Conservation (phyloP, 2,797 vertebrate species). For the Channa striata region DNA sequence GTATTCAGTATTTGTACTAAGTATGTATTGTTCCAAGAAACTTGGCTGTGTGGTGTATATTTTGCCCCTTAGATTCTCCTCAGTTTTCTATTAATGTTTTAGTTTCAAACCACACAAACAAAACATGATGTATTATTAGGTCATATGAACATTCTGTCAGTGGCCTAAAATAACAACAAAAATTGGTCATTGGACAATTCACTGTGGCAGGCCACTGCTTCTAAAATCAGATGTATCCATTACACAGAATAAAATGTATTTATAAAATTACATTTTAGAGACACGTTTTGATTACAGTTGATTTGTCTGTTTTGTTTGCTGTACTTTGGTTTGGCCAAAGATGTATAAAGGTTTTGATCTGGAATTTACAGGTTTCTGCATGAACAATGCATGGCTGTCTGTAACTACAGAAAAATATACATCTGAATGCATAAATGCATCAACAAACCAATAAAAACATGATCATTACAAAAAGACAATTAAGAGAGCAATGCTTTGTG, state of each 20-base stretch:
- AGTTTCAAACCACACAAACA: slow-evolving; percentile 13
- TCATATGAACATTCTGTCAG: slow-evolving; percentile 23
- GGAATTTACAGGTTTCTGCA: too few relatives aligned
- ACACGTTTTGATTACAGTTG: neutral
- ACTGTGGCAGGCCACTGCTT: slow-evolving; percentile 1
- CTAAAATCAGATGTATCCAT: slow-evolving; percentile 3
- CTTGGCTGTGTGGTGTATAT: neutral
- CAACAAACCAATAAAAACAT: too few relatives aligned
- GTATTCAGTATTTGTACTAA: neutral
- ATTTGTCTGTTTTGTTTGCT: too few relatives aligned
- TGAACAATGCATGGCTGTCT: too few relatives aligned
- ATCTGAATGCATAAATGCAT: too few relatives aligned
- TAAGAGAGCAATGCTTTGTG: neutral
- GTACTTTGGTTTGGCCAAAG: too few relatives aligned
- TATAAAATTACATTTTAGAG: neutral
- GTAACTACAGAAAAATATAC: too few relatives aligned
- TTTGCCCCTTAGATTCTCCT: neutral
- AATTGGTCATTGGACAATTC: neutral
- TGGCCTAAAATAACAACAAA: slow-evolving; percentile 9
- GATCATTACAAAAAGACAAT: too few relatives aligned
- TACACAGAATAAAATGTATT: neutral
- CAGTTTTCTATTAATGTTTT: slow-evolving; percentile 7
- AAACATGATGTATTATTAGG: slow-evolving; percentile 32
- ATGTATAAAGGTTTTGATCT: too few relatives aligned
- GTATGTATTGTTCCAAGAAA: neutral